Percentiles rank a stretch among this genome's conserved stretches.
Conservation (phyloP, 2,113 vertebrate species). For the Okapia johnstoni region DNA sequence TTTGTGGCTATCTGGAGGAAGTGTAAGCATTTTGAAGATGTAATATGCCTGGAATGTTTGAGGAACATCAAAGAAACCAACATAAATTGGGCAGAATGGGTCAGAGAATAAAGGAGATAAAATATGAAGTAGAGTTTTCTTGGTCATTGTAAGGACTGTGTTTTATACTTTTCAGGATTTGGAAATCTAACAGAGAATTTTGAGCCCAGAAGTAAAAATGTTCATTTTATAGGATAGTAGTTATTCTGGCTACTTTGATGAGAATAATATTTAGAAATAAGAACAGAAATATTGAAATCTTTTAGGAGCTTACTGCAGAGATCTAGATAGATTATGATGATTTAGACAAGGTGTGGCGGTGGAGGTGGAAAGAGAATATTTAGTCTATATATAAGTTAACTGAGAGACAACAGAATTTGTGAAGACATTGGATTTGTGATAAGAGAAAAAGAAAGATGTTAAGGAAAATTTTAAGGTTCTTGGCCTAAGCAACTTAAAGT, state of each 20-base stretch:
- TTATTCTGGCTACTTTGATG: background rate
- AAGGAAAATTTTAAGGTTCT: background rate
- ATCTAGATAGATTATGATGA: background rate
- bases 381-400: background rate
- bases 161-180: background rate
- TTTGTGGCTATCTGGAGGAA: background rate
- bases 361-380: background rate
- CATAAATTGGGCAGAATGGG: background rate
- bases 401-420: background rate
- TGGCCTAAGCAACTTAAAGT: background rate
- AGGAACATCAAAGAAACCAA: background rate
- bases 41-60: background rate
- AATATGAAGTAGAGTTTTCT: background rate
- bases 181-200: background rate
- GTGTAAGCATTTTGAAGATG: background rate
- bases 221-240: background rate
- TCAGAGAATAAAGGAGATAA: background rate
- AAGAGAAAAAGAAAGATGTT: background rate
- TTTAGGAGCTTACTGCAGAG: background rate
- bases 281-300: background rate
- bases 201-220: background rate
- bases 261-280: background rate
- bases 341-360: background rate
- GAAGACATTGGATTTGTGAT: background rate
- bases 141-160: background rate